Percentiles rank a stretch among this genome's conserved stretches.
These are phyloP conservation scores for Xiphophorus couchianus DNA, from an alignment of 2,113 vertebrate genomes.

Conservation along the genomic window DNA sequence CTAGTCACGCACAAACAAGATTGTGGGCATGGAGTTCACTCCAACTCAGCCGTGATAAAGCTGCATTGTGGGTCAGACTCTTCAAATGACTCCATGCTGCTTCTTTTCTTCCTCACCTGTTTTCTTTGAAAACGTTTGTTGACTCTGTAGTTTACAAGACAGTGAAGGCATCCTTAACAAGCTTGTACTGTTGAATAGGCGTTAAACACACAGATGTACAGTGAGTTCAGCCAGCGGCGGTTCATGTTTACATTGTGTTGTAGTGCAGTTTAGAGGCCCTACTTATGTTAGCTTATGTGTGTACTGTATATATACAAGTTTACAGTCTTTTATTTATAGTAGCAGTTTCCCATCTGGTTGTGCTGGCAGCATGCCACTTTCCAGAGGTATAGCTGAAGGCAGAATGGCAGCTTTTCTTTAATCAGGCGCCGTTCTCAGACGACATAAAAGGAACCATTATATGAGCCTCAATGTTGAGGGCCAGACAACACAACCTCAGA, in stretches of 20 bases:
- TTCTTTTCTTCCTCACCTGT: conserved; percentile 39
- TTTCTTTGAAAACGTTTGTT: conserved; percentile 33
- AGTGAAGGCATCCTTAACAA: conserved; percentile 55
- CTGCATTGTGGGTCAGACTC: conserved; percentile 19
- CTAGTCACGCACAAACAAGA: conserved; percentile 51
- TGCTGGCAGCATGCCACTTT: conserved; percentile 46
- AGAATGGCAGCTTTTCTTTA: conserved; percentile 46
- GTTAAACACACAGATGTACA: conserved; percentile 56
- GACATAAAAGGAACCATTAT: conserved; percentile 35
- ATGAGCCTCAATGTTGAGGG: conserved; percentile 49
- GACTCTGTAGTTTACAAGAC: conserved; percentile 51
- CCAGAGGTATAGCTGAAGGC: conserved; percentile 27
- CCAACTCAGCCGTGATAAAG: conserved; percentile 6
- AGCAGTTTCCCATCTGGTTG: conserved; percentile 51
- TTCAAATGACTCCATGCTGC: not conserved
- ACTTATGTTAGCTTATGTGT: conserved; percentile 5
- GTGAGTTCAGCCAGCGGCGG: conserved; percentile 7
- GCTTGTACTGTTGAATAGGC: conserved; percentile 38
- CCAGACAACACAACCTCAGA: conserved; percentile 36
- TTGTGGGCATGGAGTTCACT: conserved; percentile 13
- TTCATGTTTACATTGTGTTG: not conserved
- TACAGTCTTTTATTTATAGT: not conserved
- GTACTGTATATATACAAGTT: not conserved
- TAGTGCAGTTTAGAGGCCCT: conserved; percentile 1
- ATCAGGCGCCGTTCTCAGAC: conserved; percentile 53